Evolutionary conservation across 2,888 invertebrate genomes (phyloP).

Genomic region (Buathra laborator): DNA sequence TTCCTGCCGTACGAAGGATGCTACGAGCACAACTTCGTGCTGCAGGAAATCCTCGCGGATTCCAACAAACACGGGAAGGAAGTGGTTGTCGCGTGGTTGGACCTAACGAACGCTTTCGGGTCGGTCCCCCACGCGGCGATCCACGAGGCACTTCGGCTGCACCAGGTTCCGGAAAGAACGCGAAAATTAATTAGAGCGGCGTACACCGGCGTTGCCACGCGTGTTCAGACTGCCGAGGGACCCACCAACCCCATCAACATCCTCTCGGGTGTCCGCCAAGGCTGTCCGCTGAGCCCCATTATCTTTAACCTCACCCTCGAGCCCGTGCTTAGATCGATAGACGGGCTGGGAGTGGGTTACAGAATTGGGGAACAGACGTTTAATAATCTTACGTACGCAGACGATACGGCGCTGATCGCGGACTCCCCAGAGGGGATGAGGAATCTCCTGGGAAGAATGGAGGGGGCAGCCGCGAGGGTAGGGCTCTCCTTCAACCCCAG

Average conservation of each 20-base stretch:
- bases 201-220: constrained; percentile 72
- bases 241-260: constrained; percentile 72
- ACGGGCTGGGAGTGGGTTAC: constrained; percentile 29
- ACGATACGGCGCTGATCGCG: constrained; percentile 51
- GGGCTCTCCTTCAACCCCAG: constrained; percentile 76
- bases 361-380: constrained; percentile 8
- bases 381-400: constrained; percentile 35
- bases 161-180: neutral
- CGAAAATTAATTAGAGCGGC: constrained; percentile 63
- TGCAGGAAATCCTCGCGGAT: constrained; percentile 72
- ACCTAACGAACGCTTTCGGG: constrained; percentile 82
- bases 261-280: constrained; percentile 78
- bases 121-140: constrained; percentile 79
- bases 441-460: constrained; percentile 30
- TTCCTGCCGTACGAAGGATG: constrained; percentile 78
- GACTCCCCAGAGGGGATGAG: constrained; percentile 68
- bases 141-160: constrained; percentile 42
- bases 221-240: too few species aligned
- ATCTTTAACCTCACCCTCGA: constrained; percentile 80
- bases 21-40: constrained; percentile 77
- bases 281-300: constrained; percentile 72
- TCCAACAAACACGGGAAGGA: constrained; percentile 31
- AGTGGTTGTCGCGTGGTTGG: constrained; percentile 80
- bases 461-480: constrained; percentile 32
- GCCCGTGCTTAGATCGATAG: constrained; percentile 68